Evolutionary conservation across 2,888 invertebrate species (phyloP), one percentile per base, ranked within the genome.

Genomic region (Petrolisthes cinctipes): DNA sequence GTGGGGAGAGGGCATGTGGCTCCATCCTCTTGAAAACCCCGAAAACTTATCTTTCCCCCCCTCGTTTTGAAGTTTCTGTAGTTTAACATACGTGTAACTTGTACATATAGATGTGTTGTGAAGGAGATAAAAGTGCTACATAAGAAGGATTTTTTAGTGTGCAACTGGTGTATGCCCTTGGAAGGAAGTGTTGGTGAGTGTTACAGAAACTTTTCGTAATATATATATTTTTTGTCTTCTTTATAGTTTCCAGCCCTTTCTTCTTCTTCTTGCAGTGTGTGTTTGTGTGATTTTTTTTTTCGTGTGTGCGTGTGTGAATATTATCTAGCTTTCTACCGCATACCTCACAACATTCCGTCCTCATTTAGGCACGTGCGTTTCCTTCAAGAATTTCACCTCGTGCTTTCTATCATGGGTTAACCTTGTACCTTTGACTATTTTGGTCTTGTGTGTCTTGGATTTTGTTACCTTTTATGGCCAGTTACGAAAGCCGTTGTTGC

Each of bases 1-100:
- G 80, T 80, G 80, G 11, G 61, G 80, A 37, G 61, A 61, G 80
- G 80, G 23, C 61, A 61, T 61, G 61, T 80, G 9, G 80, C 80
- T 20, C 20, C 20, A 20, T 20, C n/a, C 23, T 57, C 80, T 17
- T 17, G 71, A 71, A 71, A 71, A 37, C 37, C 37, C 71, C 71
- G 14, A 20, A 71, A 71, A 71, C 14, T 14, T 71, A n/a, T 7
- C 71, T 20, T n/a, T 0, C 20, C 71, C 71, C 17, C 20, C 71
- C 11, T 7, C 20, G 71, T 71, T n/a, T 71, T 71, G 14, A 7
- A 7, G 7, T 71, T 71, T 71, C 17, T 61, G 9, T 14, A 61
- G 4, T 61, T 61, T 61, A 14, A 61, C 17, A 5, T 71, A 17
- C 71, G 20, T 20, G 6, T 20, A 17, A n/a, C 66, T 17, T 17